A percentile compares a stretch with the other conserved stretches of the same genome.
These are phyloP conservation scores for Erebia ligea DNA, from an alignment of 2,888 invertebrate species.

Conservation along the genomic window DNA sequence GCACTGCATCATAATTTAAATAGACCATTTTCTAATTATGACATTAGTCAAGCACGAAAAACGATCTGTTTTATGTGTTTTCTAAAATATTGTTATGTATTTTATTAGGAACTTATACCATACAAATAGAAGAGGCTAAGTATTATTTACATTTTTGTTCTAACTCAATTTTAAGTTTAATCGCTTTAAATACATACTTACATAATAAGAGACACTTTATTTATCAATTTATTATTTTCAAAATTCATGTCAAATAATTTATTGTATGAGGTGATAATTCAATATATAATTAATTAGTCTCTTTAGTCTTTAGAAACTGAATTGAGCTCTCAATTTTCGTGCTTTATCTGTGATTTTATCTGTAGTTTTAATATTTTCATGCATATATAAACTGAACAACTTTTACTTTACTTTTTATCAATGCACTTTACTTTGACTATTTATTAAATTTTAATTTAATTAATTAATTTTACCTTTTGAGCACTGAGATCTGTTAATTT, in stretches of 20 bases:
- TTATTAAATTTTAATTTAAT: slow-evolving; percentile 77
- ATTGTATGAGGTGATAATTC: slow-evolving; percentile 22
- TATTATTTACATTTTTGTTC: slow-evolving; percentile 28
- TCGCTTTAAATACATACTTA: slow-evolving; percentile 3
- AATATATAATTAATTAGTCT: slow-evolving; percentile 20
- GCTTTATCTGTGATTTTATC: slow-evolving; percentile 77
- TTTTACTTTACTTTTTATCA: slow-evolving; percentile 59
- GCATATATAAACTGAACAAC: slow-evolving; percentile 72
- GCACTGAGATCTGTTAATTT: slow-evolving; percentile 83
- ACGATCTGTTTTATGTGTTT: slow-evolving; percentile 19
- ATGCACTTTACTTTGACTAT: slow-evolving; percentile 76
- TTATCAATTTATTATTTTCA: slow-evolving; percentile 8
- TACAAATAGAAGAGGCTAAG: slow-evolving; percentile 34
- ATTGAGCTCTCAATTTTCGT: slow-evolving; percentile 71
- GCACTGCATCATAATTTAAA: slow-evolving; percentile 32
- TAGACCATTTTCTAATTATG: slow-evolving; percentile 39
- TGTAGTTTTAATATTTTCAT: slow-evolving; percentile 64
- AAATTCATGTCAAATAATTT: slow-evolving; percentile 15
- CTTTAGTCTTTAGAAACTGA: slow-evolving; percentile 30
- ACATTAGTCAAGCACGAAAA: slow-evolving; percentile 35
- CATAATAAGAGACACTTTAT: slow-evolving; percentile 9
- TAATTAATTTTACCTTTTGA: slow-evolving; percentile 65
- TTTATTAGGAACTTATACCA: slow-evolving; percentile 16
- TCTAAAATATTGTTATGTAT: slow-evolving; percentile 13
- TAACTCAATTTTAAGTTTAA: slow-evolving; percentile 5